phyloP scores from a whole-genome alignment of 2,888 invertebrate genomes.

The Dolomedes plantarius region DNA sequence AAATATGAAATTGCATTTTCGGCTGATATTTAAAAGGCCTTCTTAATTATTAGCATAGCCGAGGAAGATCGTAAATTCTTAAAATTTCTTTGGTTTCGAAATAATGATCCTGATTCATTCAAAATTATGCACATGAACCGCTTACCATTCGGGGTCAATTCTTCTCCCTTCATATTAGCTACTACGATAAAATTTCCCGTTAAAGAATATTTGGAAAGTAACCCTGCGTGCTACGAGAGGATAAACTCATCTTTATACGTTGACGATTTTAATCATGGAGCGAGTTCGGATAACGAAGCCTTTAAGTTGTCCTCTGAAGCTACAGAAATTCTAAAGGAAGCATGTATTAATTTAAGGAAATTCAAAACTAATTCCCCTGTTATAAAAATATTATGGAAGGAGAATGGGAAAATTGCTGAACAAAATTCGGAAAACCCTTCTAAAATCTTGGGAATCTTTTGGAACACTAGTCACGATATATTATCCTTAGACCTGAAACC shows the following conservation, averaged over 20 bases:
- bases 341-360: conserved; percentile 18
- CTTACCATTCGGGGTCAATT: not conserved
- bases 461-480: not conserved
- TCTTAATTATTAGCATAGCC: not conserved
- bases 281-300: not conserved
- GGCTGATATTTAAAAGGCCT: conserved; percentile 24
- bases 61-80: conserved; percentile 15
- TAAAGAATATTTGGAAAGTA: not conserved
- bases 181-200: not conserved
- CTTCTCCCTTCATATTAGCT: not conserved
- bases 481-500: not conserved
- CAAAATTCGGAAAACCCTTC: not conserved
- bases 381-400: not conserved
- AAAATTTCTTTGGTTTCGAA: not conserved
- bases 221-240: not conserved
- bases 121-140: not conserved
- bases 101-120: not conserved
- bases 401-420: not conserved
- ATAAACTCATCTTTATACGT: not conserved
- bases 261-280: not conserved
- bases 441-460: not conserved
- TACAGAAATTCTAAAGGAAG: not conserved
- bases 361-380: not conserved
- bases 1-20: conserved; percentile 10
- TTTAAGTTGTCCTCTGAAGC: not conserved